Evolutionary conservation across 2,797 vertebrate species (phyloP).

Genomic region (Buceros bicornis): DNA sequence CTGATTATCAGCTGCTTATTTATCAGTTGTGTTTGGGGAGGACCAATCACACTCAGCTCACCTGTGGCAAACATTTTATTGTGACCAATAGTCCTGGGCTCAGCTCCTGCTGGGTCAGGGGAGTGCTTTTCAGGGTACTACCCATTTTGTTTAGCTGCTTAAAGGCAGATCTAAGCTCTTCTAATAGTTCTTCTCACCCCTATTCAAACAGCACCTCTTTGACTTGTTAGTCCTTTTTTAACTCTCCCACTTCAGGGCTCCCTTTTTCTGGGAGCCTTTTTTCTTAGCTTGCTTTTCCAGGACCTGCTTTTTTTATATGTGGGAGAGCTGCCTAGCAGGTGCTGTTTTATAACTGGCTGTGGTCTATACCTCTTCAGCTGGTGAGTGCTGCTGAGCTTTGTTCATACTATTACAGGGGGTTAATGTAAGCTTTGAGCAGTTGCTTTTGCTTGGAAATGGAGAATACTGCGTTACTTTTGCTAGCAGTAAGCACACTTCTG

Average conservation of each 20-base stretch:
- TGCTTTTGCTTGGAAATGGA: neutral
- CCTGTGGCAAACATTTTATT: neutral
- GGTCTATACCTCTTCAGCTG: neutral
- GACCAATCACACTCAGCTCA: neutral
- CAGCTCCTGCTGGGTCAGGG: neutral
- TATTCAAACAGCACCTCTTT: neutral
- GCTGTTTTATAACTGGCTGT: neutral
- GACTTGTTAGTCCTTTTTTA: neutral
- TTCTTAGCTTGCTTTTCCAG: slow-evolving; percentile 18
- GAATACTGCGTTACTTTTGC: neutral
- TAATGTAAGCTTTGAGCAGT: neutral
- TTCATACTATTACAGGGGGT: neutral
- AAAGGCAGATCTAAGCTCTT: neutral
- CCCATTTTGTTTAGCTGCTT: neutral
- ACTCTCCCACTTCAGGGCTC: neutral
- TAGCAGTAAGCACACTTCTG: neutral
- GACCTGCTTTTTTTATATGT: neutral
- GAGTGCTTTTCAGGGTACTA: neutral
- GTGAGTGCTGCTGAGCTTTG: neutral
- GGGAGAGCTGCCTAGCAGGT: neutral
- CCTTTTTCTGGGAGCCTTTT: slow-evolving; percentile 19
- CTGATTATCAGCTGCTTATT: neutral
- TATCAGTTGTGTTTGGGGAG: neutral
- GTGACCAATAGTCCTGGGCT: neutral
- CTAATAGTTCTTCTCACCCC: neutral